A percentile compares a stretch with the other conserved stretches of the same genome.
phyloP scores from a whole-genome alignment of 2,797 vertebrate genomes.

The Sebastes minor region DNA sequence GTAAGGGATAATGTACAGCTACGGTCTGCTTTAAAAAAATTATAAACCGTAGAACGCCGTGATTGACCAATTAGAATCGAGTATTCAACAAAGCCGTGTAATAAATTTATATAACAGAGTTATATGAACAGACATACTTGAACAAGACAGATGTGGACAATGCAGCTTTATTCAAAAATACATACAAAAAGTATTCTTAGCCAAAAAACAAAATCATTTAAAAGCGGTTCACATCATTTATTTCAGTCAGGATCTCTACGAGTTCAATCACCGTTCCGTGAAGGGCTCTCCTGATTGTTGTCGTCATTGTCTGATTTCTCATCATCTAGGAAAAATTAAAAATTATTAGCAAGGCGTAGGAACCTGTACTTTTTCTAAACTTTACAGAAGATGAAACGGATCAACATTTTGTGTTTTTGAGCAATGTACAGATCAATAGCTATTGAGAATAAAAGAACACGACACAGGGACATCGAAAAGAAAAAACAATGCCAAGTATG shows the following conservation, averaged over 20 bases:
- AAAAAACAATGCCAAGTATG: not conserved
- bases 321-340: slow-evolving; percentile 84
- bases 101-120: not conserved
- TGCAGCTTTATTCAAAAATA: slow-evolving; percentile 75
- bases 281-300: slow-evolving; percentile 83
- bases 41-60: too few species aligned
- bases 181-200: slow-evolving; percentile 47
- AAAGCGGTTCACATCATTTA: slow-evolving; percentile 1
- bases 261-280: slow-evolving; percentile 86
- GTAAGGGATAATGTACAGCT: too few species aligned
- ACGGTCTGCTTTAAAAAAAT: too few species aligned
- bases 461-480: not conserved
- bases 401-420: not conserved
- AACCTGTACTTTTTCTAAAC: not conserved
- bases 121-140: not conserved
- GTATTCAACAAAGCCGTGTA: too few species aligned
- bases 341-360: not conserved
- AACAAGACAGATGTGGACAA: not conserved
- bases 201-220: slow-evolving; percentile 20
- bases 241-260: not conserved
- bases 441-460: not conserved
- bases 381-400: not conserved
- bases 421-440: not conserved
- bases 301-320: slow-evolving; percentile 95
- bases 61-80: too few species aligned